Base-by-base conservation (phyloP, 1,140 invertebrate genomes). In the Ptiloglossa arizonensis region DNA sequence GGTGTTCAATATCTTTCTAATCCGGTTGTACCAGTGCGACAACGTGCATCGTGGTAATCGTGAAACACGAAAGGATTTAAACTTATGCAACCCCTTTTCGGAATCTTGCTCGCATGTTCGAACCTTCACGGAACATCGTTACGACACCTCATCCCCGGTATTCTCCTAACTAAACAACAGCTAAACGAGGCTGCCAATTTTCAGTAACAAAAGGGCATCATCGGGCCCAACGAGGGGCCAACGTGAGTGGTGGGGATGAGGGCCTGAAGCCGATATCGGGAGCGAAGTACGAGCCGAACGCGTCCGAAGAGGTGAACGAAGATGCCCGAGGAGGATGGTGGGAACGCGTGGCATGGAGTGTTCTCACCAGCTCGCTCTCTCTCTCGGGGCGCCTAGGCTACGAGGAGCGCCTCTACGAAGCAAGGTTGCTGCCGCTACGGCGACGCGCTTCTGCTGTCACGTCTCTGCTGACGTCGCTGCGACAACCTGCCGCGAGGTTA, bases 301-400 rank as follows among this genome's bases (percentile, higher is more conserved):
- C 69, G 59, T 64, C 88, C 89, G 89, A 90, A 83, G 84, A 82
- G 85, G 67, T 71, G 69, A 63, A 86, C 91, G 91, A 89, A 90
- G 87, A 90, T 77, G 81, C 73, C 89, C 91, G 91, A 92, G 89
- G 86, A 86, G 86, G 88, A 91, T 91, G 92, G 92, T 93, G 92
- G 91, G 92, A 93, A 93, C 91, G 90, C 84, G 86, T 88, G 90
- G 87, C 89, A 88, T 86, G 88, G 87, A 89, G 87, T 92, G 92
- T 93, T 93, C 92, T 92, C 91, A 92, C 91, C 90, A 91, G 88
- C 84, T 81, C 80, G 5, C 6, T 60, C 59, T 79, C 77, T 73
- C 71, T 73, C 59, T 60, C 56, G 60, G 63, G 79, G 78, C 64
- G 81, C 73, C 69, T 77, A 73, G 54, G 77, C 82, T 83, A 63